Evolutionary conservation across 1,140 invertebrate genomes (phyloP), one percentile per base, ranked within the genome.

Genomic region (Cydia pomonella): DNA sequence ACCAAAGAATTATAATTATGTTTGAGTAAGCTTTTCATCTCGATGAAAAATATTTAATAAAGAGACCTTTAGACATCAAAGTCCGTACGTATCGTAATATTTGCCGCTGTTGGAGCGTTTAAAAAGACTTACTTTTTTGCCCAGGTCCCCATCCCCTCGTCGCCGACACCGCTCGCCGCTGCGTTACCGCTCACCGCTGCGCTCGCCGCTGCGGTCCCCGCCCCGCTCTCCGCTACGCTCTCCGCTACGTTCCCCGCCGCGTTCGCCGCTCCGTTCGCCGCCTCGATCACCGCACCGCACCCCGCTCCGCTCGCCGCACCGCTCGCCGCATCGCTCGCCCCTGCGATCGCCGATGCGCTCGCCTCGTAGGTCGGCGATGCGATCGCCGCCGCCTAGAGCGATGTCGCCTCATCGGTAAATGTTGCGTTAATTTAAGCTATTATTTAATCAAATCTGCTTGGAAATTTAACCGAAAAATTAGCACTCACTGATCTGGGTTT

Each of bases 81-180:
- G 33, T 38, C 0, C 7, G 33, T 1, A 38, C 33, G 7, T 38
- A 38, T 9, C 33, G 33, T 10, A 38, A 38, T 9, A 38, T 9
- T 38, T 38, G 33, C 4, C 9, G 9, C 7, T 38, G 33, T 38
- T 38, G 33, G 33, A 38, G 33, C 33, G 33, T 38, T 38, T 38
- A 38, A 9, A 7, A 38, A 38, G 9, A 10, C 33, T 72, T 6
- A 23, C 2, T 23, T 59, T 72, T 2, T 10, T 12, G 16, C 12
- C 2, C 76, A 92, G 90, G n/a, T 90, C 90, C 2, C 90, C 90
- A 44, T 90, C 88, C 0, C 90, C 89, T 3, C 86, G 87, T 0
- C 84, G 87, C 10, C 86, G 91, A 0, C 83, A 86, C 77, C 82
- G 80, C 33, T 82, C 79, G 16, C 79, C 83, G 74, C 41, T 38